Percentiles rank a stretch among this genome's conserved stretches.
phyloP scores from a whole-genome alignment of 2,888 invertebrate genomes.

The Lasioglossum vierecki region DNA sequence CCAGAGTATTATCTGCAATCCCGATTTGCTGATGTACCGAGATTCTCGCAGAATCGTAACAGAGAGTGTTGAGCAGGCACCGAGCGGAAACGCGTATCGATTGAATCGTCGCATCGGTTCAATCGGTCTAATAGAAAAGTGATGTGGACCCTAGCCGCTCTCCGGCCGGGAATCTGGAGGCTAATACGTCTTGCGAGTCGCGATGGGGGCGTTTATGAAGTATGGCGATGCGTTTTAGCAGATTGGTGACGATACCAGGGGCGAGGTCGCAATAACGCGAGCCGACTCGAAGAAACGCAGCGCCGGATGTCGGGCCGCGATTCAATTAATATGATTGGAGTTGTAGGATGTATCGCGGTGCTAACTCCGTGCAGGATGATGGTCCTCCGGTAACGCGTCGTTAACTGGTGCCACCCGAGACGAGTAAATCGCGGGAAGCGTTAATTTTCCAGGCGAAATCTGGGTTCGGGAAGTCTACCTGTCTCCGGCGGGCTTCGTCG shows the following conservation, averaged over 20 bases:
- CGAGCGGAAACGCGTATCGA: constrained; percentile 46
- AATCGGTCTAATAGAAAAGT: constrained; percentile 81
- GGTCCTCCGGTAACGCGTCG: background rate
- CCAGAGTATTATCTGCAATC: too few species aligned
- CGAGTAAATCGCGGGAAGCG: constrained; percentile 32
- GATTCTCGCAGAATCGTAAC: background rate
- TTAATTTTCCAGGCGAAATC: constrained; percentile 55
- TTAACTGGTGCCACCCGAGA: constrained; percentile 35
- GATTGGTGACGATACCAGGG: constrained; percentile 78
- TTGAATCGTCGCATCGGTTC: constrained; percentile 64
- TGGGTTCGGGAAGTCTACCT: constrained; percentile 72
- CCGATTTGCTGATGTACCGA: background rate
- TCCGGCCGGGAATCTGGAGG: constrained; percentile 58
- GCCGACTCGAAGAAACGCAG: constrained; percentile 26
- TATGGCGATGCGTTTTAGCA: constrained; percentile 82
- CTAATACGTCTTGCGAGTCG: constrained; percentile 71
- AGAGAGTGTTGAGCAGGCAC: background rate
- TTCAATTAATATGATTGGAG: constrained; percentile 40
- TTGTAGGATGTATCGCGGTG: background rate
- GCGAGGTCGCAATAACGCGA: constrained; percentile 71
- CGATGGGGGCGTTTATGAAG: constrained; percentile 79
- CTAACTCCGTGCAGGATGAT: background rate
- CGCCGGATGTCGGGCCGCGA: constrained; percentile 13
- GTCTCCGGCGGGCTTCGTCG: constrained; percentile 56
- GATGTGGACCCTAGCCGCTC: constrained; percentile 71